Base-by-base conservation (phyloP, 2,888 invertebrate genomes). In the Cynaeus angustus region DNA sequence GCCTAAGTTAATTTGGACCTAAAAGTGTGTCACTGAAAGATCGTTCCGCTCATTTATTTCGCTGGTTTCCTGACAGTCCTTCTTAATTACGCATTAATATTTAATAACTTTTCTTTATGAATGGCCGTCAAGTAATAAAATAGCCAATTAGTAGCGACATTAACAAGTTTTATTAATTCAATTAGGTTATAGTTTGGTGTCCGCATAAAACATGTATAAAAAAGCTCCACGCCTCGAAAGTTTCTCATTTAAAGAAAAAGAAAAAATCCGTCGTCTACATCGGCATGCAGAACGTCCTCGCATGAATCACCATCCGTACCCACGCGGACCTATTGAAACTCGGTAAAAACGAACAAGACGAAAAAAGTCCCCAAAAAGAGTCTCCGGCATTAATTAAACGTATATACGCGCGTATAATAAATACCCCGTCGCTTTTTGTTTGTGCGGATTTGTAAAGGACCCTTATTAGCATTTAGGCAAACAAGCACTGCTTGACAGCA, bases 391-490 rank as follows among this genome's bases (percentile, higher is more conserved):
- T 66, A 66, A 66, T 66, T 66, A 66, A 66, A 66, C 48, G 58
- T 66, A 66, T 58, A 53, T 53, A 45, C 43, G 56, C 46, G 66
- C 66, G 66, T 56, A 58, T 66, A 66, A 66, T 66, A 66, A 66
- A 66, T 66, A 66, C 66, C 66, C 66, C 50, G 66, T 58, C 66
- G 66, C 58, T 66, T 50, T 66, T 66, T 66, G 66, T 66, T 66
- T 66, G 58, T 66, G 58, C 46, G 53, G 68, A 68, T 68, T 68
- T 68, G 61, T 68, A 68, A 61, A 73, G 72, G 48, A 30, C 73
- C 75, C 81, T 78, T 79, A 82, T 82, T 82, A 82, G 80, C 81
- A 82, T 82, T 81, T 81, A 81, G 80, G 80, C 80, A 81, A 80
- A 82, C 79, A 75, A 75, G 68, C 70, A 65, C 62, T 46, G 66